A percentile compares a stretch with the other conserved stretches of the same genome.
Evolutionary conservation across 2,797 vertebrate genomes (phyloP).

Genomic region (Toxotes lorentzi): DNA sequence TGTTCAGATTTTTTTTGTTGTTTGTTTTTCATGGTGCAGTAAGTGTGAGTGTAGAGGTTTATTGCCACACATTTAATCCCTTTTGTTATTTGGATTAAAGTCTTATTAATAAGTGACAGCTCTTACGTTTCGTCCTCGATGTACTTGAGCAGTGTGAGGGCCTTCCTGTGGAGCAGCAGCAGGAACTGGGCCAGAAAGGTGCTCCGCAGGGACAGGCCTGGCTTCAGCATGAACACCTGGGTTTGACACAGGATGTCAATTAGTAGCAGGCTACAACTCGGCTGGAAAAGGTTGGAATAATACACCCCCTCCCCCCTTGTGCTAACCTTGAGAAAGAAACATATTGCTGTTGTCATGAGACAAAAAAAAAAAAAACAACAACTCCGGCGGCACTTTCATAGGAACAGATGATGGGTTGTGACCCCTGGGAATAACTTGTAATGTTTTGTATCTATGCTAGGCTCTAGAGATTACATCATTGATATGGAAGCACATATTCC

Average conservation of each 20-base stretch:
- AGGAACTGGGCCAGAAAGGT: slow-evolving; percentile 96
- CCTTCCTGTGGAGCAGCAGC: slow-evolving; percentile 96
- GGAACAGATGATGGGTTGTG: background rate
- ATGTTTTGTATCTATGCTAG: background rate
- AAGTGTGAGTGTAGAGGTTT: background rate
- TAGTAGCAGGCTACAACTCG: slow-evolving; percentile 37
- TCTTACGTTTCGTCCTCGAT: slow-evolving; percentile 99
- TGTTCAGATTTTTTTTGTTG: background rate
- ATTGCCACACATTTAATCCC: background rate
- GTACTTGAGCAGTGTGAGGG: slow-evolving; percentile 96
- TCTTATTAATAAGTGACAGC: slow-evolving; percentile 7
- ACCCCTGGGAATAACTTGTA: slow-evolving; percentile 8
- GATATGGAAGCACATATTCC: background rate
- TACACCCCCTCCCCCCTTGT: background rate
- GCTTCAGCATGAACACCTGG: slow-evolving; percentile 97
- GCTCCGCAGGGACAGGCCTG: slow-evolving; percentile 92
- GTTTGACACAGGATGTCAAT: slow-evolving; percentile 73
- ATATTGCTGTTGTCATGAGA: slow-evolving; percentile 33
- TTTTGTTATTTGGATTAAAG: slow-evolving; percentile 36
- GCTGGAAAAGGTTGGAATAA: slow-evolving; percentile 31
- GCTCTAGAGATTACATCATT: slow-evolving; percentile 8
- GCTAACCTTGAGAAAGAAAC: slow-evolving; percentile 62
- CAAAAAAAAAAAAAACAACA: slow-evolving; percentile 8
- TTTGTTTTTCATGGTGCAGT: background rate
- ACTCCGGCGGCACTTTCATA: slow-evolving; percentile 15